Percentiles rank a stretch among this genome's conserved stretches.
Conservation (phyloP, 92 coral and sea anemone genomes). For the Desmophyllum pertusum region DNA sequence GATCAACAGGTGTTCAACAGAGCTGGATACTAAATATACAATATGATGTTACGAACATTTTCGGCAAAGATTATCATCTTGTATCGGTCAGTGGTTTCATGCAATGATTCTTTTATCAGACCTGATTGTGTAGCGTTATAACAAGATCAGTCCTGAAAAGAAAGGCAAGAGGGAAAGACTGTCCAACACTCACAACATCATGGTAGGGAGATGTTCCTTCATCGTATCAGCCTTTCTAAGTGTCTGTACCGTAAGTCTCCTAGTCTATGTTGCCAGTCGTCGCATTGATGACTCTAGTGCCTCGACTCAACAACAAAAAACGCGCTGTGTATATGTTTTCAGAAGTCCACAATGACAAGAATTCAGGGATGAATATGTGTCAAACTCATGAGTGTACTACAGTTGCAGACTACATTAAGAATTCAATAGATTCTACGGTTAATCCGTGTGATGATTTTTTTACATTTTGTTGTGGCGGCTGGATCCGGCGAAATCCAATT, state of each 20-base stretch:
- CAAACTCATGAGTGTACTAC: conserved; percentile 70
- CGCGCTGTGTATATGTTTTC: conserved; percentile 49
- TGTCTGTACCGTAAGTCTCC: conserved; percentile 34
- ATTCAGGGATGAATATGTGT: conserved; percentile 44
- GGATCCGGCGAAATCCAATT: conserved; percentile 87
- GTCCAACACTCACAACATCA: background rate
- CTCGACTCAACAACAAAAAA: conserved; percentile 17
- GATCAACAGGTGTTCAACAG: conserved; percentile 32
- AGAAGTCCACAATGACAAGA: conserved; percentile 24
- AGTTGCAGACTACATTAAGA: conserved; percentile 73
- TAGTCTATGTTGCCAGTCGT: conserved; percentile 28
- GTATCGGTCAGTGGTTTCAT: background rate
- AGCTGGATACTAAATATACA: conserved; percentile 15
- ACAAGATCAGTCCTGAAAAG: background rate
- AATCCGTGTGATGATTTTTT: conserved; percentile 92
- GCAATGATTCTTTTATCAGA: background rate
- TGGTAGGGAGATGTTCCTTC: conserved; percentile 47
- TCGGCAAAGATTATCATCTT: background rate
- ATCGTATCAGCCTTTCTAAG: conserved; percentile 25
- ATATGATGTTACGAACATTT: conserved; percentile 20
- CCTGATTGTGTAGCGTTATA: background rate
- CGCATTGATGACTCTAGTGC: conserved; percentile 13
- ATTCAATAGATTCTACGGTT: conserved; percentile 67
- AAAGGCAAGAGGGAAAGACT: background rate
- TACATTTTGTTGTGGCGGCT: conserved; percentile 85